A percentile compares a stretch with the other conserved stretches of the same genome.
These are phyloP conservation scores for Sporophila hypoxantha DNA, from an alignment of 2,113 vertebrate species.

Conservation along the genomic window DNA sequence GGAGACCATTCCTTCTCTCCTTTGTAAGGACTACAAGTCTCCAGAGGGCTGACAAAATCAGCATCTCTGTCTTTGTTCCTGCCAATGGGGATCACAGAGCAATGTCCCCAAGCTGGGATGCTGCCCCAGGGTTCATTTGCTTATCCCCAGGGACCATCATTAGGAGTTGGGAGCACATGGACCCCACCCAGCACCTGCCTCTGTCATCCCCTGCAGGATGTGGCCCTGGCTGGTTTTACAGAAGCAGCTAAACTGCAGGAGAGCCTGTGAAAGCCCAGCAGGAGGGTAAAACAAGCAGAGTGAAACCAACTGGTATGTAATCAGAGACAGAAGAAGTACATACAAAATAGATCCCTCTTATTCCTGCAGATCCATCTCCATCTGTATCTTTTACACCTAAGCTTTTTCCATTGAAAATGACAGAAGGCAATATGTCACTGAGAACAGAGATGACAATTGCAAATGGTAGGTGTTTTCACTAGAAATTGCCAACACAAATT, in stretches of 20 bases:
- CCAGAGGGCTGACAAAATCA: not conserved
- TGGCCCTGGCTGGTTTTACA: not conserved
- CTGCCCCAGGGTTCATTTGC: not conserved
- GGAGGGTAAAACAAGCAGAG: not conserved
- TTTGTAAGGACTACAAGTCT: not conserved
- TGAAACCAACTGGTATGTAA: not conserved
- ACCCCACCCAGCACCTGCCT: not conserved
- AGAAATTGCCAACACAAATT: constrained; percentile 3
- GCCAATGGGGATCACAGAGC: too few species aligned
- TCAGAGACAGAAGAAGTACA: not conserved
- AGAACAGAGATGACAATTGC: not conserved
- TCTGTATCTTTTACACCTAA: not conserved
- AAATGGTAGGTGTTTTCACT: constrained; percentile 1
- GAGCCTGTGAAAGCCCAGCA: not conserved
- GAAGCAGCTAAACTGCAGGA: not conserved
- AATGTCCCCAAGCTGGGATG: not conserved
- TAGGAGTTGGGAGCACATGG: fast-evolving
- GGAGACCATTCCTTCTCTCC: not conserved
- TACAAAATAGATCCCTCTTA: not conserved
- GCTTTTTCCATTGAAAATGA: not conserved
- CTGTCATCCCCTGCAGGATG: not conserved
- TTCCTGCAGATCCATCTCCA: not conserved
- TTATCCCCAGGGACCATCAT: not conserved
- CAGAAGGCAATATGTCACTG: not conserved
- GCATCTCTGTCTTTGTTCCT: not conserved